These are phyloP conservation scores for Oostethus manadensis DNA, from an alignment of 2,113 vertebrate genomes.

Conservation along the genomic window DNA sequence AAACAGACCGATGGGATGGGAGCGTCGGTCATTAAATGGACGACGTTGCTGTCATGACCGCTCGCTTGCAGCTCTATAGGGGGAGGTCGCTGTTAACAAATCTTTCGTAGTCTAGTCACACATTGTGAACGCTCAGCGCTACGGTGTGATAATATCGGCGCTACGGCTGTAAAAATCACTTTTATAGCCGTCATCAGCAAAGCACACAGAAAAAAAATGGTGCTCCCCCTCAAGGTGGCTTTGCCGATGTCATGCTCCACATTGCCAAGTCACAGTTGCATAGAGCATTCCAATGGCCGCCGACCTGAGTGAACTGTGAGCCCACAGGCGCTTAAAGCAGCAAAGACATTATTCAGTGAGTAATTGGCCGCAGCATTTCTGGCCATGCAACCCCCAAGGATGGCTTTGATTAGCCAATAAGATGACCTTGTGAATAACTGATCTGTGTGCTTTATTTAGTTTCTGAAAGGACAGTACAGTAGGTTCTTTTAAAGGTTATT, in stretches of 20 bases:
- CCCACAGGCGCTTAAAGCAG: constrained; percentile 36
- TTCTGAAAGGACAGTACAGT: neutral
- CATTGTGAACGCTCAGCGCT: neutral
- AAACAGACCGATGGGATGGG: neutral
- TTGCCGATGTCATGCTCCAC: neutral
- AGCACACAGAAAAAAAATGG: neutral
- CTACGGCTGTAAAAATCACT: constrained; percentile 10
- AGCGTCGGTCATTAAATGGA: neutral
- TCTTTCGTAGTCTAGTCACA: no score
- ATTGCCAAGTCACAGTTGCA: constrained; percentile 10
- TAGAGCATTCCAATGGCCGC: constrained; percentile 2
- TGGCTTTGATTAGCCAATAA: constrained; percentile 30
- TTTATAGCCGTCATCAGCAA: constrained; percentile 1
- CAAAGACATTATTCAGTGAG: constrained; percentile 26
- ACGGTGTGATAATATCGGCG: constrained; percentile 9
- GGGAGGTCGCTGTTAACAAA: no score
- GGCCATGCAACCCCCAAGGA: constrained; percentile 18
- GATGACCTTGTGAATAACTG: constrained; percentile 37
- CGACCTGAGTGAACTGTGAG: constrained; percentile 8
- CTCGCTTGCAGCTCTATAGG: neutral
- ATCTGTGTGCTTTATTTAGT: constrained; percentile 25
- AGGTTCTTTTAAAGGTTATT: neutral
- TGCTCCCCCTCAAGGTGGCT: neutral
- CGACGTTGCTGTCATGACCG: constrained; percentile 1
- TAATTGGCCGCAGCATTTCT: constrained; percentile 24